Conservation (phyloP, 1,140 invertebrate genomes). For the Diachasma alloeum region DNA sequence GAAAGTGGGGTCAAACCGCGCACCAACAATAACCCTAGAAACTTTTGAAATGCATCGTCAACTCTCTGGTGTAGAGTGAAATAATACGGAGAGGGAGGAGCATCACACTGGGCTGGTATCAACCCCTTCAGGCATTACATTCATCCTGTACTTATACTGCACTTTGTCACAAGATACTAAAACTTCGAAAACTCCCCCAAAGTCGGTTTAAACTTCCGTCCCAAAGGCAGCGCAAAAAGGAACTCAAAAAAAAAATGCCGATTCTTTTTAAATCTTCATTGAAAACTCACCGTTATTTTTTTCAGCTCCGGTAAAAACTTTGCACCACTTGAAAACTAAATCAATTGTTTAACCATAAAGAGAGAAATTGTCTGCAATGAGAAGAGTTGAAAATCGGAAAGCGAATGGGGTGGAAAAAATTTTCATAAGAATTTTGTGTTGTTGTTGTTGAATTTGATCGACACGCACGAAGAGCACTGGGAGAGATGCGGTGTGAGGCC, state of each 20-base stretch:
- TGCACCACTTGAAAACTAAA: no score
- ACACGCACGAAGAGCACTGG: slow-evolving; percentile 1
- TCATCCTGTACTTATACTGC: background rate
- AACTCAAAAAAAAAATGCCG: background rate
- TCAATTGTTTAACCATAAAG: no score
- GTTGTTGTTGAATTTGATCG: slow-evolving; percentile 3
- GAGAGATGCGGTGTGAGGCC: slow-evolving; percentile 1
- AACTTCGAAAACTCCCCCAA: background rate
- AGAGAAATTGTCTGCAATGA: no score
- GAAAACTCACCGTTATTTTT: background rate
- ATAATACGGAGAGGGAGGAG: background rate
- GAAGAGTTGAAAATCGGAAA: no score
- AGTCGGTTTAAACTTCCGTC: background rate
- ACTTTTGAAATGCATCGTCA: slow-evolving; percentile 1
- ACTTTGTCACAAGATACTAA: background rate
- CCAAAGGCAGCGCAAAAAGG: background rate
- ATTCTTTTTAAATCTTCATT: background rate
- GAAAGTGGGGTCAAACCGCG: slow-evolving; percentile 6
- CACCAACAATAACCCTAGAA: background rate
- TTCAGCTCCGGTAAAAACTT: background rate
- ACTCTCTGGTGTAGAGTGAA: background rate
- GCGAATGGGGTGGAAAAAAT: background rate
- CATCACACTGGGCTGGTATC: background rate
- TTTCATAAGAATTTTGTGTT: background rate
- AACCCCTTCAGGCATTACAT: background rate